Conservation (phyloP, 1,140 invertebrate species). For the Calliopsis andreniformis region DNA sequence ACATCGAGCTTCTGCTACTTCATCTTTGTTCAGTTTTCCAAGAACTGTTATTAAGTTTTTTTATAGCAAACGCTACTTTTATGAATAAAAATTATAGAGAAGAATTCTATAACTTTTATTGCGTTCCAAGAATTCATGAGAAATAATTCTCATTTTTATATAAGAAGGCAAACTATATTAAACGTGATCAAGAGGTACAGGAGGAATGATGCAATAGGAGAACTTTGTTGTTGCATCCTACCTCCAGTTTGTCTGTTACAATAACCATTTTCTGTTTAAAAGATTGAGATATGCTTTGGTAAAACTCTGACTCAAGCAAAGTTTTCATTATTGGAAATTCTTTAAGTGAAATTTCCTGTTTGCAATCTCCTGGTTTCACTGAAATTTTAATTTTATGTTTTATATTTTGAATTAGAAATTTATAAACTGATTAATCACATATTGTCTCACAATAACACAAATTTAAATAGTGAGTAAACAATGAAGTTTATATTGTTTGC, state of each 20-base stretch:
- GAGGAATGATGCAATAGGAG: slow-evolving; percentile 48
- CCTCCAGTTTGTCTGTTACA: slow-evolving; percentile 68
- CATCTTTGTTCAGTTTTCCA: slow-evolving; percentile 4
- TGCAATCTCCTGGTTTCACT: slow-evolving; percentile 78
- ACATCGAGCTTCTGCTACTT: not conserved
- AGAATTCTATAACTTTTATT: not conserved
- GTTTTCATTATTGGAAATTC: slow-evolving; percentile 70
- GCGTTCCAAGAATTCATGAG: too few relatives aligned
- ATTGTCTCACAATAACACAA: too few relatives aligned
- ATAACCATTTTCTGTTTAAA: slow-evolving; percentile 59
- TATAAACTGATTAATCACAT: too few relatives aligned
- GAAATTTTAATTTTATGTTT: slow-evolving; percentile 64
- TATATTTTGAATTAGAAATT: too few relatives aligned
- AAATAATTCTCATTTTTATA: not conserved
- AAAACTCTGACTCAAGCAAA: slow-evolving; percentile 63
- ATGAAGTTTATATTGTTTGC: slow-evolving; percentile 14
- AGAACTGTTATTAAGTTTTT: slow-evolving; percentile 13
- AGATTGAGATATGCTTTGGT: slow-evolving; percentile 64
- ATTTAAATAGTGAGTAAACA: too few relatives aligned
- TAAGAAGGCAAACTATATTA: slow-evolving; percentile 19
- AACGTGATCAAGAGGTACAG: slow-evolving; percentile 9
- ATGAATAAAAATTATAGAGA: not conserved
- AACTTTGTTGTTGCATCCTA: slow-evolving; percentile 58
- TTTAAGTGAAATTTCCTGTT: slow-evolving; percentile 68
- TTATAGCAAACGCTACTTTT: not conserved